These are phyloP conservation scores for Myrmecobius fasciatus DNA, from an alignment of 2,113 vertebrate species.

Conservation along the genomic window DNA sequence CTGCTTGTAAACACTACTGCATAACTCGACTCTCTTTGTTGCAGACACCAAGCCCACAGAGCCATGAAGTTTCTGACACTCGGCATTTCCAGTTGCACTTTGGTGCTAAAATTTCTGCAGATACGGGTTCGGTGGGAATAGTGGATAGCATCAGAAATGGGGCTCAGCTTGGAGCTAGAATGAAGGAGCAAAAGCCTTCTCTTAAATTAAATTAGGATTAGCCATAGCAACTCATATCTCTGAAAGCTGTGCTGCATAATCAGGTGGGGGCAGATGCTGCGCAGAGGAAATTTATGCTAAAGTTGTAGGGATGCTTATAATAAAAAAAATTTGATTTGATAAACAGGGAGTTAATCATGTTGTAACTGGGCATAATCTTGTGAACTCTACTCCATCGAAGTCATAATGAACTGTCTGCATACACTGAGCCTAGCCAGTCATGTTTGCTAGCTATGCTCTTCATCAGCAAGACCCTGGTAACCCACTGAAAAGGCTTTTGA, in stretches of 20 bases:
- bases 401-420: slow-evolving; percentile 78
- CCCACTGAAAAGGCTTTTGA: slow-evolving; percentile 64
- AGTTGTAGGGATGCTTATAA: slow-evolving; percentile 36
- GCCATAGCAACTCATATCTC: slow-evolving; percentile 47
- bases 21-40: slow-evolving; percentile 60
- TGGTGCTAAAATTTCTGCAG: slow-evolving; percentile 68
- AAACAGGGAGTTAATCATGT: slow-evolving; percentile 77
- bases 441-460: slow-evolving; percentile 72
- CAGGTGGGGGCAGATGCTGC: slow-evolving; percentile 60
- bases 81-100: slow-evolving; percentile 72
- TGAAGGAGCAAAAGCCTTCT: slow-evolving; percentile 54
- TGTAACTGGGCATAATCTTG: slow-evolving; percentile 76
- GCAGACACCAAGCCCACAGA: slow-evolving; percentile 40
- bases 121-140: slow-evolving; percentile 55
- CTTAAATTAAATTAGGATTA: slow-evolving; percentile 71
- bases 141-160: slow-evolving; percentile 56
- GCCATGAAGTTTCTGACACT: slow-evolving; percentile 68
- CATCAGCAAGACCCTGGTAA: slow-evolving; percentile 68
- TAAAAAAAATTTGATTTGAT: slow-evolving; percentile 68
- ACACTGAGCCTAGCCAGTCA: slow-evolving; percentile 42
- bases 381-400: slow-evolving; percentile 73
- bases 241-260: slow-evolving; percentile 62
- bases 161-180: slow-evolving; percentile 60
- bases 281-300: slow-evolving; percentile 61
- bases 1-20: slow-evolving; percentile 38